Percentiles rank a stretch among this genome's conserved stretches.
Conservation (phyloP, 2,113 vertebrate genomes). For the Poeciliopsis retropinna region DNA sequence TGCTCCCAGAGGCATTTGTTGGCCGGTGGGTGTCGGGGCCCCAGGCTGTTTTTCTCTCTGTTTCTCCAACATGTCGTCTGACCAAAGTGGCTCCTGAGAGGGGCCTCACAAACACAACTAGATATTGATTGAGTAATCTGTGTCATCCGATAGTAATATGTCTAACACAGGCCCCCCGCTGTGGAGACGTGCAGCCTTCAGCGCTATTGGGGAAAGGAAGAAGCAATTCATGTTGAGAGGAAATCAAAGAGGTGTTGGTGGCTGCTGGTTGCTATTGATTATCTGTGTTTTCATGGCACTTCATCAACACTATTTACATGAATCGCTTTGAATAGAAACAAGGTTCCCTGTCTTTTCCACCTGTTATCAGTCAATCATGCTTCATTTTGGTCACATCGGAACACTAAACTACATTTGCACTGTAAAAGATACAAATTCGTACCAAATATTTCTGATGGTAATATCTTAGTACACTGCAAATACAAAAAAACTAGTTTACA, state of each 20-base stretch:
- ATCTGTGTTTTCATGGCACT: neutral
- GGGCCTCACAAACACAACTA: constrained; percentile 52
- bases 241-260: neutral
- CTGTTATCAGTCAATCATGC: neutral
- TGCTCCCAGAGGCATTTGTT: constrained; percentile 63
- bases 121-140: constrained; percentile 85
- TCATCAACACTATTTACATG: neutral
- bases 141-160: constrained; percentile 72
- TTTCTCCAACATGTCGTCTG: constrained; percentile 30
- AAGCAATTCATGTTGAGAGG: neutral
- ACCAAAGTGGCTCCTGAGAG: constrained; percentile 35
- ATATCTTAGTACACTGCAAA: too few relatives aligned
- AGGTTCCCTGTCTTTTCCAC: neutral
- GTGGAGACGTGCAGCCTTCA: constrained; percentile 49
- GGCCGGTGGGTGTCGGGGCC: constrained; percentile 62
- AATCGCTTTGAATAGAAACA: neutral
- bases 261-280: neutral
- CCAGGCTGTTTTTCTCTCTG: constrained; percentile 51
- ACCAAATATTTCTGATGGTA: too few relatives aligned
- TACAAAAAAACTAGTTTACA: too few relatives aligned
- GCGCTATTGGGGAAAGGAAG: constrained; percentile 38
- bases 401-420: neutral
- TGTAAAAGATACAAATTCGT: too few relatives aligned
- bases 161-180: constrained; percentile 77
- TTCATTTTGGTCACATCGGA: neutral